Base-by-base conservation (phyloP, 1,140 invertebrate genomes). In the Globodera rostochiensis region DNA sequence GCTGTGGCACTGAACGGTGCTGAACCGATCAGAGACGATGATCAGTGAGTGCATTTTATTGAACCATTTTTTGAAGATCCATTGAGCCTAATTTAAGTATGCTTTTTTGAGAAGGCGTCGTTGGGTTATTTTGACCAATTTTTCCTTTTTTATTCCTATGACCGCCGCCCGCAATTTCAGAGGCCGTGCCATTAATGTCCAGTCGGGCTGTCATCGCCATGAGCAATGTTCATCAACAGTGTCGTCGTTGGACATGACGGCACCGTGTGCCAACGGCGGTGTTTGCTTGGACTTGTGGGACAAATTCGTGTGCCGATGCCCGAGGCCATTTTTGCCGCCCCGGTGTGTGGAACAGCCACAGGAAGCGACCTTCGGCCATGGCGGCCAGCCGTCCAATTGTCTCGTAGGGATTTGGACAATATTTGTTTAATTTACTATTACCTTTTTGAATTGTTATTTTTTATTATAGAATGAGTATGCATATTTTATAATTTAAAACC, bases 201-300 rank as follows among this genome's bases (percentile, higher is more conserved):
- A 46, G 36, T 50, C 82, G 19, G 80, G 83, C 1, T 83, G 82
- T 53, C 67, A 71, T 13, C 15, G 82, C 8, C 71, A 78, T 25
- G 11, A 57, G 21, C 83, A 85, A 71, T 83, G 82, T 13, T 6
- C 19, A 5, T 49, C 45, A 4, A 11, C 53, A 53, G 8, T 6
- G 53, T 8, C 25, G 64, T 15, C 9, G 64, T 36, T 36, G 36
- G 57, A 19, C 74, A 67, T 8, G 9, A 4, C 36, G 11, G 83
- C 25, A 25, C 47, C 3, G 19, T 98, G 96, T 90, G 92, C 93
- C 85, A 94, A 94, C 80, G 93, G 93, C 79, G 96, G 95, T 0
- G 92, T 92, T 82, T 97, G 96, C 90, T 94, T 93, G 1, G 96
- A 97, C 91, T 92, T 94, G 79, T 98, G 96, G 96, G 93, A 93